Evolutionary conservation across 2,113 vertebrate genomes (phyloP).

Genomic region (Pogonocichla stellata): DNA sequence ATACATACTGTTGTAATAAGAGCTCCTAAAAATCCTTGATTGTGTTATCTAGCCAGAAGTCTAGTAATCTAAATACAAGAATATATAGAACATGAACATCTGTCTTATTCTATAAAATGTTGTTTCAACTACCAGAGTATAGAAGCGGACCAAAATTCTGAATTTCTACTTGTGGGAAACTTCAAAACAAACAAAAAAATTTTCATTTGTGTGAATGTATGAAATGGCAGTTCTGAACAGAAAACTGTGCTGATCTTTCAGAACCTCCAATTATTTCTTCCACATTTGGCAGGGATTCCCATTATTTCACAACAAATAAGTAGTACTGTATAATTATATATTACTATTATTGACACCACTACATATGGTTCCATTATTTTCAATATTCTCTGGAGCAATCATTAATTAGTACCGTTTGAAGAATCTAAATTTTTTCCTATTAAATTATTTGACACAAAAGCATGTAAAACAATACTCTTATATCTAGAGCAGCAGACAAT

Average conservation of each 20-base stretch:
- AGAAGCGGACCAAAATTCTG: background rate
- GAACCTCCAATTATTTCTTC: conserved; percentile 29
- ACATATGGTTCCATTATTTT: conserved; percentile 16
- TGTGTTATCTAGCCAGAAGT: background rate
- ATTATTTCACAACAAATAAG: conserved; percentile 11
- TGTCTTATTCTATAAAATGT: background rate
- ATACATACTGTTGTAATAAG: background rate
- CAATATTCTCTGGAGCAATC: background rate
- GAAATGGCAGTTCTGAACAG: background rate
- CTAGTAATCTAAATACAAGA: background rate
- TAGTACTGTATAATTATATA: conserved; percentile 9
- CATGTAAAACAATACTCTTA: background rate
- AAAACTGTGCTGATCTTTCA: background rate
- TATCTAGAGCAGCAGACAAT: background rate
- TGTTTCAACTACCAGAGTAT: background rate
- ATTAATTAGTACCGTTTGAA: conserved; percentile 13
- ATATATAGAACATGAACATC: background rate
- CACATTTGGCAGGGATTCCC: background rate
- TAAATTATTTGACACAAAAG: background rate
- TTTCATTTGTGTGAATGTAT: background rate
- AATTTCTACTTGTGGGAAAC: background rate
- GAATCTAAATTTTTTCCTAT: background rate
- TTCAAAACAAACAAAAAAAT: background rate
- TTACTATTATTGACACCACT: background rate
- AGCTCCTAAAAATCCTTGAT: background rate